Base-by-base conservation (phyloP, 2,797 vertebrate genomes). In the Fratercula arctica region DNA sequence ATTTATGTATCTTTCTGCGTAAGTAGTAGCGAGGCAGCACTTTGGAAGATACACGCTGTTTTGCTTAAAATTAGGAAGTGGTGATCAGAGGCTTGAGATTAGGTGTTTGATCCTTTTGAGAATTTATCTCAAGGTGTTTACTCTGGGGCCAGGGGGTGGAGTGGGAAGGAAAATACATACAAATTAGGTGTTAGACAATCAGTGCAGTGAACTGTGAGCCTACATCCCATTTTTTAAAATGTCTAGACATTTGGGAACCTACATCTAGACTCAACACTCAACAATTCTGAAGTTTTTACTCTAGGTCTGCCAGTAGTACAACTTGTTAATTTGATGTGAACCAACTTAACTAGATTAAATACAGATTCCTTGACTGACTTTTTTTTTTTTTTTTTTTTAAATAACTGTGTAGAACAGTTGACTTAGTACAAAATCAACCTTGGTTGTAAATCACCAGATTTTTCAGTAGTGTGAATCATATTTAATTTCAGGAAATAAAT, bases 401-500 rank as follows among this genome's bases (percentile, higher is more conserved):
- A 77, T 15, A 78, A 35, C 0, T 2, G 13, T 57, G 17, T 29
- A 24, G 4, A 41, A 57, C 29, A 46, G 11, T 60, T 87, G 12
- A 43, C 61, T 53, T 67, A 60, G 29, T 50, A 50, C 35, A 63
- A 76, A 86, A 66, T 63, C 33, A 80, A n/a, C 39, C 51, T 74
- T 59, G 13, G 8, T 25, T 81, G 21, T 46, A 84, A 80, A 72
- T 84, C 43, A 90, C 9, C 14, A 72, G 24, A 37, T 66, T 57
- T 68, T 80, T 84, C 17, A 29, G 37, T 67, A n/a, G 4, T 54
- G 33, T 73, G n/a, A 83, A 89, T 81, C 11, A 68, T 56, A 67
- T 67, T 60, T 63, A 75, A 70, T 78, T 72, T 74, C 39, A 75
- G 53, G 29, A 89, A 75, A 67, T 60, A 90, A 74, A 79, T 89